Evolutionary conservation across 2,797 vertebrate species (phyloP).

Genomic region (Galagoides demidoff): DNA sequence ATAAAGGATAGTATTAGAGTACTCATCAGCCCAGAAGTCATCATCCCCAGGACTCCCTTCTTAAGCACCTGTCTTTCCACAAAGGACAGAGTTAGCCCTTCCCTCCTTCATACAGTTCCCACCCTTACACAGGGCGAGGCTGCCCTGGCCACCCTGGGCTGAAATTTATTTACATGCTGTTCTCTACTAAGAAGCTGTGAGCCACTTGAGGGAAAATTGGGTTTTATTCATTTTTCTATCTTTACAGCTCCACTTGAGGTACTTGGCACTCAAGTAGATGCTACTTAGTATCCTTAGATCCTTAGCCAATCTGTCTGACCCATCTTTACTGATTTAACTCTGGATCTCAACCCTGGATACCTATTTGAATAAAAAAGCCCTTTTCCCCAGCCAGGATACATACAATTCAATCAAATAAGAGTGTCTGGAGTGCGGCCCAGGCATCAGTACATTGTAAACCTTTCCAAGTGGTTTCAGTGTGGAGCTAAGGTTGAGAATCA

Average conservation of each 20-base stretch:
- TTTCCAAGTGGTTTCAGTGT: neutral
- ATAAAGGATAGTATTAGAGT: neutral
- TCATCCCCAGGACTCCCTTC: neutral
- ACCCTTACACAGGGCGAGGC: neutral
- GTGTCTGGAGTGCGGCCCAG: neutral
- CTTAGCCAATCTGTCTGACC: neutral
- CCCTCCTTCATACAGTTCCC: too few species aligned
- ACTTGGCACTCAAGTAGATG: neutral
- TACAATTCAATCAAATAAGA: neutral
- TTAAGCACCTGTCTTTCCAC: neutral
- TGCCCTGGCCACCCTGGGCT: neutral
- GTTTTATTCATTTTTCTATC: neutral
- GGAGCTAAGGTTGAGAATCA: neutral
- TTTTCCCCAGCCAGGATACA: neutral
- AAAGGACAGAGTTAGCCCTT: neutral
- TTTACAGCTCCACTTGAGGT: neutral
- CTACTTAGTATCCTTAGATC: too few species aligned
- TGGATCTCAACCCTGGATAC: neutral
- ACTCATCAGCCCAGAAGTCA: neutral
- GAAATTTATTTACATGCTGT: neutral
- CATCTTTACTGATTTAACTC: neutral
- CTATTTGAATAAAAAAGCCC: neutral
- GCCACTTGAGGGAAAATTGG: neutral
- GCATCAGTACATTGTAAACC: neutral
- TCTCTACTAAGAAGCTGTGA: neutral